Conservation (phyloP, 1,140 invertebrate genomes). For the Trinorchestia longiramus region DNA sequence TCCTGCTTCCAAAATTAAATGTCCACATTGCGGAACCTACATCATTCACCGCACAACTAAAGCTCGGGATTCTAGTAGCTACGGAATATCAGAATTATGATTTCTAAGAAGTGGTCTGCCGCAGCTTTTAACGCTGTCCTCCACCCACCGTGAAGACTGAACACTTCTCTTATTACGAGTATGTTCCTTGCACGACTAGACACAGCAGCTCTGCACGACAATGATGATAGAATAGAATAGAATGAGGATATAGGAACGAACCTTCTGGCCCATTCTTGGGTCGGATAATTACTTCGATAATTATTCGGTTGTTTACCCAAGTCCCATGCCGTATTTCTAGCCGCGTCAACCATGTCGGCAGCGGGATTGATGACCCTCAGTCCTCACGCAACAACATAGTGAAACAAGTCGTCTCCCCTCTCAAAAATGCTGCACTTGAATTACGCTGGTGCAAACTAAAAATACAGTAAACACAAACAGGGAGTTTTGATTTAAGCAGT, state of each 20-base stretch:
- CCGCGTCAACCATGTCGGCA: too few species aligned
- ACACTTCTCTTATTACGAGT: neutral
- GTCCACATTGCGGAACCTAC: neutral
- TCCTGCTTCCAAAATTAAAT: neutral
- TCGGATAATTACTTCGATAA: too few species aligned
- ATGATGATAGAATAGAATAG: too few species aligned
- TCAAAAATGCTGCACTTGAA: neutral
- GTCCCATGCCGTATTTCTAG: too few species aligned
- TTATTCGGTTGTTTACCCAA: too few species aligned
- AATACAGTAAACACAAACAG: neutral
- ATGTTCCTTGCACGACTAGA: neutral
- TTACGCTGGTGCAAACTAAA: neutral
- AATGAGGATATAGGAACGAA: too few species aligned
- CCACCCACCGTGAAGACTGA: neutral
- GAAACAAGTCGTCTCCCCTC: neutral
- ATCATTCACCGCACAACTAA: neutral
- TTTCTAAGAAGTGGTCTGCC: neutral
- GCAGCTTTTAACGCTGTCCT: neutral
- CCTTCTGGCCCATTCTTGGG: too few species aligned
- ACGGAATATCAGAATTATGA: neutral
- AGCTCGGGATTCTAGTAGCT: neutral
- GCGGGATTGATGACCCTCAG: neutral
- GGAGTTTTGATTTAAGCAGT: neutral
- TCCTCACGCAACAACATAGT: neutral
- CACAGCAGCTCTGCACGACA: neutral